These are phyloP conservation scores for Malachius bipustulatus DNA, from an alignment of 2,888 invertebrate genomes.

Conservation along the genomic window DNA sequence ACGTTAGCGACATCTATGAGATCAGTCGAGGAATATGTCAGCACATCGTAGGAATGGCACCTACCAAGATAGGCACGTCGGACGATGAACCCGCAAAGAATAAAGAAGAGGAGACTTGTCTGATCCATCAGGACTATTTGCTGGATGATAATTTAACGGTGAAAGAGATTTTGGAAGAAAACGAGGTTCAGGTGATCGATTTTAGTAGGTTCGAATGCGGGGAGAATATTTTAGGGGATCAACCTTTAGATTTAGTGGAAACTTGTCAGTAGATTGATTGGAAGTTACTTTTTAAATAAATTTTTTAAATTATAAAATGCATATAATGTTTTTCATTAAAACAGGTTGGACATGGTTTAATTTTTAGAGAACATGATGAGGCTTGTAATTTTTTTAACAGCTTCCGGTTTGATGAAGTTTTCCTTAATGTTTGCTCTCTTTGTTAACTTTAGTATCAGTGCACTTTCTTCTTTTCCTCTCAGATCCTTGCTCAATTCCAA, in stretches of 20 bases:
- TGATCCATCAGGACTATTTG: constrained; percentile 81
- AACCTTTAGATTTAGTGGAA: constrained; percentile 47
- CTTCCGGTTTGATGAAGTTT: too few species aligned
- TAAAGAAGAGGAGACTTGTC: constrained; percentile 62
- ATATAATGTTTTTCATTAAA: too few species aligned
- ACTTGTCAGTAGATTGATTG: constrained; percentile 44
- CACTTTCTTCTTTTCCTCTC: too few species aligned
- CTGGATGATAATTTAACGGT: constrained; percentile 65
- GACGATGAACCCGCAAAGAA: constrained; percentile 50
- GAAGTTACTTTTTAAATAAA: too few species aligned
- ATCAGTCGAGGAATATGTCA: constrained; percentile 74
- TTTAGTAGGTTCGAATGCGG: constrained; percentile 85
- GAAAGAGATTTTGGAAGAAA: constrained; percentile 54
- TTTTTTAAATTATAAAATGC: too few species aligned
- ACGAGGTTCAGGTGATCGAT: constrained; percentile 57
- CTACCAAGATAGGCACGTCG: constrained; percentile 54
- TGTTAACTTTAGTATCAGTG: too few species aligned
- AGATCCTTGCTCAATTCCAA: too few species aligned
- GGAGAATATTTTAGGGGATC: constrained; percentile 41
- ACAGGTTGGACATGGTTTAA: too few species aligned
- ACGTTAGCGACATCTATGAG: constrained; percentile 28
- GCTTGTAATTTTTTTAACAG: too few species aligned
- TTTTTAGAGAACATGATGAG: too few species aligned
- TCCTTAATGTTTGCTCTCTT: too few species aligned
- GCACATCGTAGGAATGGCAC: constrained; percentile 85